A percentile compares a stretch with the other conserved stretches of the same genome.
Evolutionary conservation across 2,113 vertebrate species (phyloP).

Genomic region (Upupa epops): DNA sequence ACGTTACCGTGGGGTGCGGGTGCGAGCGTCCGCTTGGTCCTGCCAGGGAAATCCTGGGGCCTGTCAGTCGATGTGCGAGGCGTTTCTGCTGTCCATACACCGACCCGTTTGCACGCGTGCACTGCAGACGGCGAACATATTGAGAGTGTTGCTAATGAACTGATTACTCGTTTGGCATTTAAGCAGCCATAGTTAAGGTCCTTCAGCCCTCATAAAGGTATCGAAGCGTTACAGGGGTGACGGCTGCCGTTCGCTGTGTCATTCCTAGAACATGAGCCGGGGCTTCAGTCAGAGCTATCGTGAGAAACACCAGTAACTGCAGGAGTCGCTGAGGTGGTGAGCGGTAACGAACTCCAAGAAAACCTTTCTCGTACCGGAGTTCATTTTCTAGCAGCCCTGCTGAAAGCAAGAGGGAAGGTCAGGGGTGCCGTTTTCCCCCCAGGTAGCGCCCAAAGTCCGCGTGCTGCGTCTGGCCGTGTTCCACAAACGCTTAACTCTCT

Average conservation of each 20-base stretch:
- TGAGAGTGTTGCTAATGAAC: slow-evolving; percentile 71
- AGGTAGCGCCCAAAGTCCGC: not conserved
- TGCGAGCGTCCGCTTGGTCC: not conserved
- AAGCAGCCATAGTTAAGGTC: slow-evolving; percentile 64
- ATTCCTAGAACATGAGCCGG: slow-evolving; percentile 60
- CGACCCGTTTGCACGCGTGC: not conserved
- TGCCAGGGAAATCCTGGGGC: not conserved
- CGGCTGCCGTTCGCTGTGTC: slow-evolving; percentile 38
- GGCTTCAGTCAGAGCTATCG: slow-evolving; percentile 61
- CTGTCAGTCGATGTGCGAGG: not conserved
- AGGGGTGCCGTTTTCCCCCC: not conserved
- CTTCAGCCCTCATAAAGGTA: slow-evolving; percentile 65
- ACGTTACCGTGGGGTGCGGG: not conserved
- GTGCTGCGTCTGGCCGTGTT: not conserved
- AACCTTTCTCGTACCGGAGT: not conserved
- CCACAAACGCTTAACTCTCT: not conserved
- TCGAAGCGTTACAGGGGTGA: slow-evolving; percentile 63
- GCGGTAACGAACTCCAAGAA: not conserved
- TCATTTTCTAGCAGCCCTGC: not conserved
- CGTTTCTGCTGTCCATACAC: slow-evolving; percentile 23
- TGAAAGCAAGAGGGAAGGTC: not conserved
- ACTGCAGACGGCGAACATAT: slow-evolving; percentile 50
- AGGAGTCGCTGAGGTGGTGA: not conserved
- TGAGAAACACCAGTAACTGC: not conserved
- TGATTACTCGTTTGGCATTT: slow-evolving; percentile 72